phyloP scores from a whole-genome alignment of 53 echinoderm and acorn worm genomes.

The Henricia sp. region DNA sequence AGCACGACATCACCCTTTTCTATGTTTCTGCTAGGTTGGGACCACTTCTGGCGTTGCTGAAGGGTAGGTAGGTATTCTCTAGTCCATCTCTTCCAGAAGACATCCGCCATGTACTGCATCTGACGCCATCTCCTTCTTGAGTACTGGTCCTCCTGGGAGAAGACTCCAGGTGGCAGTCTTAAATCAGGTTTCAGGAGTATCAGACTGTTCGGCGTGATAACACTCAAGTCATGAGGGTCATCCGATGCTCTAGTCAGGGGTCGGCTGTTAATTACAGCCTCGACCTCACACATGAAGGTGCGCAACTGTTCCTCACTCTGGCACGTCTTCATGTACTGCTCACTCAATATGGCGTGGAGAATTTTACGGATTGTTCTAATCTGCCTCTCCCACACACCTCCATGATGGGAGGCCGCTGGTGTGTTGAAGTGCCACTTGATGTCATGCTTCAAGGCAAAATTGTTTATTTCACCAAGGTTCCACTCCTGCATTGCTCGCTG shows the following conservation, averaged over 20 bases:
- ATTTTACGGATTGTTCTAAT: slow-evolving; percentile 71
- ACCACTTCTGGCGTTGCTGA: slow-evolving; percentile 59
- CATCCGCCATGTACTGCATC: too few relatives aligned
- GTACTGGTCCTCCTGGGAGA: too few relatives aligned
- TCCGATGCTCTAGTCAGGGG: too few relatives aligned
- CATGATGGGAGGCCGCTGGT: slow-evolving; percentile 72
- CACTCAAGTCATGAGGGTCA: not conserved
- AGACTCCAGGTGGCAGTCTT: too few relatives aligned
- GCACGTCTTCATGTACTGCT: slow-evolving; percentile 35
- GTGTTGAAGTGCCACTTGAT: slow-evolving; percentile 70
- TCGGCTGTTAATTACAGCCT: too few relatives aligned
- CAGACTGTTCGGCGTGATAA: not conserved
- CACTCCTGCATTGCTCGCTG: slow-evolving; percentile 36
- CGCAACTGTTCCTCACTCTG: slow-evolving; percentile 46
- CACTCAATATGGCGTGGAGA: slow-evolving; percentile 64
- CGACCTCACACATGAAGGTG: slow-evolving; percentile 38
- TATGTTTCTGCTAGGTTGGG: slow-evolving; percentile 34
- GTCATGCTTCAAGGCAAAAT: not conserved
- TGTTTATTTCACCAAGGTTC: slow-evolving; percentile 38
- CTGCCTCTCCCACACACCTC: slow-evolving; percentile 75
- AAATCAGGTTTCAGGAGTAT: not conserved
- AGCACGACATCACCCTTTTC: slow-evolving; percentile 54
- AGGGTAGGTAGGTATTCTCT: too few relatives aligned
- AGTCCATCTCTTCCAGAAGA: too few relatives aligned
- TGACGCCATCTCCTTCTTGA: too few relatives aligned